phyloP scores from a whole-genome alignment of 2,797 vertebrate species.

The Ciconia nigra region DNA sequence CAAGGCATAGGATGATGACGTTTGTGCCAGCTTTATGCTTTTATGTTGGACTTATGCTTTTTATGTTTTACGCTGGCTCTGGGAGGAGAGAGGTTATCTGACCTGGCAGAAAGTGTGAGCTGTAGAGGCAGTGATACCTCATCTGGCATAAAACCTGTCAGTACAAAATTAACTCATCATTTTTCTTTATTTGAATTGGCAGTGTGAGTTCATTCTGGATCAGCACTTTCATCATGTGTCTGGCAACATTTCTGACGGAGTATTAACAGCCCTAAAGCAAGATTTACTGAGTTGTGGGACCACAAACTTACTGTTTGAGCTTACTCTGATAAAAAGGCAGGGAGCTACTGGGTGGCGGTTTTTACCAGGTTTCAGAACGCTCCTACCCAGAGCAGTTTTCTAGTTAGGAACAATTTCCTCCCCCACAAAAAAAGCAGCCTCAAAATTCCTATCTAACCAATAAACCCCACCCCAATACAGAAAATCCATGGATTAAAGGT shows the following conservation, averaged over 20 bases:
- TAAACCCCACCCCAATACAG: background rate
- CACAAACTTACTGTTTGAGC: slow-evolving; percentile 12
- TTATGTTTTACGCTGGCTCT: background rate
- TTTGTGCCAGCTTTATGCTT: background rate
- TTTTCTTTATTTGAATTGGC: slow-evolving; percentile 57
- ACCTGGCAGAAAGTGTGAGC: background rate
- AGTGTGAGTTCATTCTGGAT: background rate
- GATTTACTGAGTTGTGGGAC: slow-evolving; percentile 43
- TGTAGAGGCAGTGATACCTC: background rate
- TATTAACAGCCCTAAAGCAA: background rate
- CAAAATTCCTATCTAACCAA: background rate
- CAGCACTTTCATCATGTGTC: slow-evolving; percentile 48
- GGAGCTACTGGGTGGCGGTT: background rate
- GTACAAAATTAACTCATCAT: slow-evolving; percentile 48
- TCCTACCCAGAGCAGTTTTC: background rate
- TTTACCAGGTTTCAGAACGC: background rate
- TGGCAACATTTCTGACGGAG: slow-evolving; percentile 30
- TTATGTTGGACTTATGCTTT: background rate
- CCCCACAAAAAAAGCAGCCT: background rate
- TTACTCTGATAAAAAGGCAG: background rate
- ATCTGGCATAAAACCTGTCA: slow-evolving; percentile 22
- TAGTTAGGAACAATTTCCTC: background rate
- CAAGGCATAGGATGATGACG: background rate
- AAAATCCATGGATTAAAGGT: slow-evolving; percentile 31
- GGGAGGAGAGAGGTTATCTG: background rate